A percentile compares a stretch with the other conserved stretches of the same genome.
Evolutionary conservation across 2,888 invertebrate genomes (phyloP).

Genomic region (Agrochola lota): DNA sequence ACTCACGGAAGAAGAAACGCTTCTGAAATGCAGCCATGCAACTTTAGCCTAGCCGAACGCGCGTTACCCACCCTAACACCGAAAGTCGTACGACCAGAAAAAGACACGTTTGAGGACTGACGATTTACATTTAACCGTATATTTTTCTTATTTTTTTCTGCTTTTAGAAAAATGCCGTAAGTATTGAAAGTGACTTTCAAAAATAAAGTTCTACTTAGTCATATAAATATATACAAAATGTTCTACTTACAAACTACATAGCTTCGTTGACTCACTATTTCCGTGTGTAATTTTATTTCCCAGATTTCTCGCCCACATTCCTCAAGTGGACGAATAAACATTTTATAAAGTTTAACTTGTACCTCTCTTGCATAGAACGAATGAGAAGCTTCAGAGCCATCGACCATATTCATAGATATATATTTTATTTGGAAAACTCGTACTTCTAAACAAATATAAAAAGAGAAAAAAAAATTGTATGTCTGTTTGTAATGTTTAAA

Average conservation of each 20-base stretch:
- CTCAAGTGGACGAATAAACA: too few species aligned
- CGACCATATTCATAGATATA: slow-evolving; percentile 24
- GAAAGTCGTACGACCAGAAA: neutral
- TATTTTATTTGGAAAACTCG: neutral
- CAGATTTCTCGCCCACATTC: too few species aligned
- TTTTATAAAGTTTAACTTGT: slow-evolving; percentile 9
- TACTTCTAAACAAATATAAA: neutral
- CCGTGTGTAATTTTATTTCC: too few species aligned
- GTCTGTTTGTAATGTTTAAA: too few species aligned
- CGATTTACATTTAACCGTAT: neutral
- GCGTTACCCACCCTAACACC: neutral
- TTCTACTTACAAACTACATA: slow-evolving; percentile 61
- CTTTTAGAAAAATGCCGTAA: slow-evolving; percentile 4
- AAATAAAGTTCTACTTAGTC: slow-evolving; percentile 31
- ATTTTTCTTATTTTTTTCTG: neutral
- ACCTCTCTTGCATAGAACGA: neutral
- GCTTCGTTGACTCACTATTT: too few species aligned
- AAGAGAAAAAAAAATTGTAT: too few species aligned
- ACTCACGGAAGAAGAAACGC: neutral
- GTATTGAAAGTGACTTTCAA: slow-evolving; percentile 19
- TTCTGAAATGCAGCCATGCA: neutral
- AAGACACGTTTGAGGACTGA: neutral
- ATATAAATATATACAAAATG: slow-evolving; percentile 56
- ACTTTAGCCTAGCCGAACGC: neutral
- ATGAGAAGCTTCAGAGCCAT: slow-evolving; percentile 16